Percentiles rank a stretch among this genome's conserved stretches.
Evolutionary conservation across 1,140 invertebrate species (phyloP).

Genomic region (Trichogramma pretiosum): DNA sequence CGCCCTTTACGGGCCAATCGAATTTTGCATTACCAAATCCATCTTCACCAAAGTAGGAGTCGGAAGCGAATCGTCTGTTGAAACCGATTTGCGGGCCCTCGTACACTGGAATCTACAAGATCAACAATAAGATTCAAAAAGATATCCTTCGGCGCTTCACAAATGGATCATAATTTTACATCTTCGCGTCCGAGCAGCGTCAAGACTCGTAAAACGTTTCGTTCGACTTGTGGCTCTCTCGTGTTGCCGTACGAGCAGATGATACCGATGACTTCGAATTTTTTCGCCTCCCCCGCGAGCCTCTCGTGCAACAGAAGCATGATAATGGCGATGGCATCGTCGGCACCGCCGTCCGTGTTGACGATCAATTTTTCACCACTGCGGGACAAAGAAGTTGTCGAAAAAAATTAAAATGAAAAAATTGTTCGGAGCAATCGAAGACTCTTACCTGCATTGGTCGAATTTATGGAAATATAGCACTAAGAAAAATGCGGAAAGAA

Average conservation of each 20-base stretch:
- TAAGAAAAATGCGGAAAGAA: too few relatives aligned
- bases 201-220: not conserved
- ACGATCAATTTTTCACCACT: not conserved
- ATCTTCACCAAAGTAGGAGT: conserved; percentile 38
- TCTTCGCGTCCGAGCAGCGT: not conserved
- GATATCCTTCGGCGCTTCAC: not conserved
- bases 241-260: not conserved
- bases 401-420: too few relatives aligned
- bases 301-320: not conserved
- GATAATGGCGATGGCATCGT: not conserved
- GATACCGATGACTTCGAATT: not conserved
- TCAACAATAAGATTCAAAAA: not conserved
- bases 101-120: not conserved
- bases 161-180: not conserved
- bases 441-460: too few relatives aligned
- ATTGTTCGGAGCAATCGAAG: too few relatives aligned
- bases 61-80: not conserved
- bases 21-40: conserved; percentile 43
- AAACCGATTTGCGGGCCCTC: not conserved
- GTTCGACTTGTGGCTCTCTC: not conserved
- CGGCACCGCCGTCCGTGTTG: not conserved
- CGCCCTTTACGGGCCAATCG: conserved; percentile 22
- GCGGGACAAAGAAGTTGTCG: too few relatives aligned
- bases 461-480: too few relatives aligned
- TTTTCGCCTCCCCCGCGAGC: not conserved